Base-by-base conservation (phyloP, 2,797 vertebrate genomes). In the Clarias platycephalus region DNA sequence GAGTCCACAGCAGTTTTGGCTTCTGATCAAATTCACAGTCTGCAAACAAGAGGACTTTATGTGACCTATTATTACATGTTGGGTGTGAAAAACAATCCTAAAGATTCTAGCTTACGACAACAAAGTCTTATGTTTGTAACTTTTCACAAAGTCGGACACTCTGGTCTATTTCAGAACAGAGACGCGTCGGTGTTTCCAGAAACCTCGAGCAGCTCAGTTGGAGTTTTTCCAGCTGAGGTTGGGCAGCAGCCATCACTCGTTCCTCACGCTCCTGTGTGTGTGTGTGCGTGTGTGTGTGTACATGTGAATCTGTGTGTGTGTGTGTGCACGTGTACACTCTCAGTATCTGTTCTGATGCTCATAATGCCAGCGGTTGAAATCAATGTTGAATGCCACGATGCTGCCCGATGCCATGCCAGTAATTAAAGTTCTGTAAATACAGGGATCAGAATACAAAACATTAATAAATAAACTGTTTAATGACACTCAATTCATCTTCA, bases 281-380 rank as follows among this genome's bases (percentile, higher is more conserved):
- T 64, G 60, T 31, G 13, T 72, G 28, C 70, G 28, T 18, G 16
- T 40, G 53, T 16, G 34, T 49, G 34, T 22, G 16, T 67, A n/a
- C 57, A 16, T 16, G 28, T 40, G 64, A 79, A 26, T 81, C 5
- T 67, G 34, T 22, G 16, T 67, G 55, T 24, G 49, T 28, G 26
- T 64, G 40, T 58, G 58, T 18, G 55, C 9, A 31, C 22, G 37
- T 72, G 60, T 60, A 58, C 34, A 20, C 87, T 71, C 87, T 98
- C 94, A 99, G 90, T 98, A 98, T 94, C 97, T 96, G 95, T 97
- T 99, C 92, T 99, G 98, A 94, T 99, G 97, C 90, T 99, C 98
- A 85, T 97, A 98, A 93, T 99, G 98, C 98, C 98, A 99, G 88
- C 97, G 96, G 93, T 99, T 99, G 94, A 99, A 99, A 94, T 99